Base-by-base conservation (phyloP, 2,797 vertebrate genomes). In the Parauchenoglanis punctatus region DNA sequence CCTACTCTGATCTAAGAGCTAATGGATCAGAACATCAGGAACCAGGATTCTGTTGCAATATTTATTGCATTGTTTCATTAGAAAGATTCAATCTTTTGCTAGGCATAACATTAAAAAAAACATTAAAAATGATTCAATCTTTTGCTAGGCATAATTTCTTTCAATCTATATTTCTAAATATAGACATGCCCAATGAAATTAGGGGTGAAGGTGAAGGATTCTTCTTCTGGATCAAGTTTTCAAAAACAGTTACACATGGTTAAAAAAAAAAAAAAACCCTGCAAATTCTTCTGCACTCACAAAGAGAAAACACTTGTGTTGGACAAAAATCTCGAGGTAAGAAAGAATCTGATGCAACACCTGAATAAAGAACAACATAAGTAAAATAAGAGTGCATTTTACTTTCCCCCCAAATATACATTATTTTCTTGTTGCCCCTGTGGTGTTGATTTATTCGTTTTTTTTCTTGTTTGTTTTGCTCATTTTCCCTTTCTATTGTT, bases 401-500 rank as follows among this genome's bases (percentile, higher is more conserved):
- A 59, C 56, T 61, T 40, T 40, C 20, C 15, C 15, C 40, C 40
- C 40, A 35, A 44, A 61, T 80, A 44, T 59, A 25, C 20, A 58
- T 58, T 40, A 11, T 35, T 78, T 78, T 58, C 58, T 7, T 28
- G 11, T 63, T 44, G 40, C 20, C 35, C 35, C 78, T 1, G 0
- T 70, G 10, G 54, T 46, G 49, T 63, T 40, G 54, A 52, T 76
- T 86, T 85, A 31, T 59, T 68, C 31, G 0, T 77, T 67, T 86
- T 46, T 85, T 87, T 49, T 7, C 1, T 46, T 84, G 85, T 81
- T 81, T 81, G 90, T 93, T 93, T 95, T 93, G 94, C 95, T 95
- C 85, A 91, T 92, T 90, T 95, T 93, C 91, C 28, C 59, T 54
- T 61, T 85, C 94, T 93, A 93, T 95, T 95, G 95, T 95, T 90